A percentile compares a stretch with the other conserved stretches of the same genome.
phyloP scores from a whole-genome alignment of 2,888 invertebrate genomes.

The Pristionchus fissidentatus region DNA sequence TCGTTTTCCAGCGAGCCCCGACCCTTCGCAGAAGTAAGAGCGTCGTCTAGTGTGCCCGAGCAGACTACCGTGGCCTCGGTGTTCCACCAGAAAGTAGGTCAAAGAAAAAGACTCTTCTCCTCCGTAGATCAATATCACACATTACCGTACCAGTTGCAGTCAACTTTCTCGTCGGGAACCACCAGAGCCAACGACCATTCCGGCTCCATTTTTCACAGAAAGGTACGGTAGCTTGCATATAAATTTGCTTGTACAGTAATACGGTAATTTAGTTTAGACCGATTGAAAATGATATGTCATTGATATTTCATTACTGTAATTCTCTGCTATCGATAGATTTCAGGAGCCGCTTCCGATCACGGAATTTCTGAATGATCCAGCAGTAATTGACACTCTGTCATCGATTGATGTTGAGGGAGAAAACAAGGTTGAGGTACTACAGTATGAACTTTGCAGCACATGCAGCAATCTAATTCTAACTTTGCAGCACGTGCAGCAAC shows the following conservation, averaged over 20 bases:
- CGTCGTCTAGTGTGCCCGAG: not conserved
- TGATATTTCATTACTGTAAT: slow-evolving; percentile 1
- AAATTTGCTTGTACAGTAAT: too few relatives aligned
- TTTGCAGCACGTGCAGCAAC: not conserved
- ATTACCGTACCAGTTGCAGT: not conserved
- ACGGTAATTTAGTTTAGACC: not conserved
- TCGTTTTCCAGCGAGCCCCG: slow-evolving; percentile 9
- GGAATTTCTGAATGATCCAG: not conserved
- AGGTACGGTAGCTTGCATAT: not conserved
- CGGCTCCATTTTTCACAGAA: not conserved
- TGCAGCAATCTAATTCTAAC: not conserved
- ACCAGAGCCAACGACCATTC: not conserved
- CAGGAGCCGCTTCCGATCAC: slow-evolving; percentile 35
- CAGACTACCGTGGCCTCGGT: not conserved
- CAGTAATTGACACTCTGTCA: not conserved
- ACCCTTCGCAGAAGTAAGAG: slow-evolving; percentile 7
- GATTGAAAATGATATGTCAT: too few relatives aligned
- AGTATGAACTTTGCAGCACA: not conserved
- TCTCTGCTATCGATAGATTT: not conserved
- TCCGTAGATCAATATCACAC: not conserved
- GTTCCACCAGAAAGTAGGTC: slow-evolving; percentile 1
- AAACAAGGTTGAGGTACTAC: not conserved
- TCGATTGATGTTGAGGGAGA: slow-evolving; percentile 15
- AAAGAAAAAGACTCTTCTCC: not conserved
- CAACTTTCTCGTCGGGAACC: not conserved